Evolutionary conservation across 2,797 vertebrate genomes (phyloP), one percentile per base, ranked within the genome.

Genomic region (Benthosema pterotum): DNA sequence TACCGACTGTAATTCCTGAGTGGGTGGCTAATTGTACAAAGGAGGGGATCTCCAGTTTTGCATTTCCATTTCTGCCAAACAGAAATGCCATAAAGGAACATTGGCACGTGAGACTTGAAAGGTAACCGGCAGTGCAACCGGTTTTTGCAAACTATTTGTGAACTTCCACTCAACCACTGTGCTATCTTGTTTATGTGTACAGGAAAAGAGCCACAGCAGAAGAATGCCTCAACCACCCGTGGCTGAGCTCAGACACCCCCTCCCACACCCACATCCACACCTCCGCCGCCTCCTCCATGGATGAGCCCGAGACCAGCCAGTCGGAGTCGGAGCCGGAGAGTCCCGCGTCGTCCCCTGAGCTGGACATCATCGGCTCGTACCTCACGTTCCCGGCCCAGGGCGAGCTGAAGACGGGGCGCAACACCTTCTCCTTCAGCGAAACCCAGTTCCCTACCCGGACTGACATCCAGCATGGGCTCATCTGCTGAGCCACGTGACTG

Each of bases 171-270:
- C 77, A 86, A 77, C 73, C 70, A 3, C 67, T 52, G 48, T 84
- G 73, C 85, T 87, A 53, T 82, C 86, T 77, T 85, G 78, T 87
- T 84, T 83, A 70, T 57, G 32, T 86, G 67, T 59, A 7, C 87
- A 94, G 93, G 82, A 89, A 93, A 73, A 87, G 94, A 69, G 86
- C 91, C 63, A 91, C 91, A 0, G 94, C 94, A 25, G 91, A 94
- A 17, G 89, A 94, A 73, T 92, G 93, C 70, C 88, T 94, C 65
- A 72, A 78, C 67, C 94, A 95, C 80, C 87, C 90, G 52, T 95
- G 94, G 94, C 88, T 95, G 64, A 89, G 79, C 55, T 48, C 67
- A 0, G 67, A 61, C 54, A 15, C 79, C 52, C 65, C 55, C 54
- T 52, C 75, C 11, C 69, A 83, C 75, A 60, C 57, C 58, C 87